Evolutionary conservation across 2,113 vertebrate species (phyloP), one percentile per base, ranked within the genome.

Genomic region (Carettochelys insculpta): DNA sequence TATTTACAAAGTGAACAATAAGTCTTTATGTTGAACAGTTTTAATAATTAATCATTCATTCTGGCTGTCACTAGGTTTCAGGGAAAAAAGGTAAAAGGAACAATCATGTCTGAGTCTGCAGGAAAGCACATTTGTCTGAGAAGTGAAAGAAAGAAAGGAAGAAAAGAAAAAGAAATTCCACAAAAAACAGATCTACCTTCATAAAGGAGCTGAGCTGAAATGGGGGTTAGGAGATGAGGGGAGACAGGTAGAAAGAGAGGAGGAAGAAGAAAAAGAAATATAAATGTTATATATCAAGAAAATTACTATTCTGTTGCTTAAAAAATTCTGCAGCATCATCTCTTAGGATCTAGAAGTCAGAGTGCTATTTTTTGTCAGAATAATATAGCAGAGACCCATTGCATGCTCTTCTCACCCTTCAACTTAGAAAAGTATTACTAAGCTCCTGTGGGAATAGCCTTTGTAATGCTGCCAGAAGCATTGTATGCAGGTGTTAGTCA

Each of bases 61-160:
- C 45, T 4, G 2, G 0, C 6, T 56, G 51, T 34, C 41, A 45
- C n/a, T 54, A 31, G 38, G 78, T 58, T 50, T 91, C 68, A 48
- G 8, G 71, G 61, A 61, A 71, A 87, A 95, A 83, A 43, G 75
- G 83, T 90, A 85, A 50, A 3, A 48, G n/a, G 51, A 80, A 14
- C 8, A 81, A 31, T 56, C 56, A 13, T 20, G 22, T 17, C 29
- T 54, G 51, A 17, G 8, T 52, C n/a, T 25, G 25, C 17, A 73
- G 77, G 89, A 87, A n/a, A 91, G n/a, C 56, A 41, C 0, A 0
- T n/a, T 47, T 54, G 19, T 56, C 31, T 34, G 51, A 38, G 14
- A 89, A 11, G 45, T 71, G 83, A 51, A 14, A 77, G 38, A 92
- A 90, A 81, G 45, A 13, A 90, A 88, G 85, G n/a, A n/a, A 85